A percentile compares a stretch with the other conserved stretches of the same genome.
phyloP scores from a whole-genome alignment of 2,797 vertebrate species.

The Scolopax rusticola region DNA sequence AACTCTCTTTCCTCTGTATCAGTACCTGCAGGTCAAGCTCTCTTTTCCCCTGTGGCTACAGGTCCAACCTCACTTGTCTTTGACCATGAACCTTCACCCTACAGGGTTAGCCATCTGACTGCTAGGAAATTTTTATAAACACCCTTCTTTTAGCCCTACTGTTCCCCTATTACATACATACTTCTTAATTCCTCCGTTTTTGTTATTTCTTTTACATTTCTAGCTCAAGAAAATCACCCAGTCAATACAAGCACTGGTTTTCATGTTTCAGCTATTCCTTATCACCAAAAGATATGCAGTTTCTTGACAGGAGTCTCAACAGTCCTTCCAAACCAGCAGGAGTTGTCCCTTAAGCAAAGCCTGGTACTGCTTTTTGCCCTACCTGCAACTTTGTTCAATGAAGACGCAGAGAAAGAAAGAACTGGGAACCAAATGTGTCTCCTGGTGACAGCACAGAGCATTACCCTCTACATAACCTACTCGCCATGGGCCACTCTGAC shows the following conservation, averaged over 20 bases:
- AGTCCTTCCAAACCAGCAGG: not conserved
- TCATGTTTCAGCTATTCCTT: not conserved
- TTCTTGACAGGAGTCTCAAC: not conserved
- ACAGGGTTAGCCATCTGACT: not conserved
- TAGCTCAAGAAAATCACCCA: not conserved
- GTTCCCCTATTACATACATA: accelerated
- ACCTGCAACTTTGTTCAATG: not conserved
- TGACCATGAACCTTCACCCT: not conserved
- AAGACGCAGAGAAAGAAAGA: not conserved
- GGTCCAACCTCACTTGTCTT: not conserved
- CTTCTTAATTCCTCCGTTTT: not conserved
- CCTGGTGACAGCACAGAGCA: not conserved
- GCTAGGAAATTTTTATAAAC: not conserved
- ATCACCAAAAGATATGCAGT: not conserved
- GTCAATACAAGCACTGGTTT: not conserved
- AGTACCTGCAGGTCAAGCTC: not conserved
- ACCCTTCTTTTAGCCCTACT: not conserved
- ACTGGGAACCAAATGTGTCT: not conserved
- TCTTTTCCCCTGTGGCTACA: not conserved
- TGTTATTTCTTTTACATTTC: not conserved
- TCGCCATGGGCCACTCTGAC: not conserved
- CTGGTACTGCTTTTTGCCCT: not conserved
- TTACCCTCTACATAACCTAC: not conserved
- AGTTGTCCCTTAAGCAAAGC: not conserved
- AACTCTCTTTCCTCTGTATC: not conserved